These are phyloP conservation scores for Corythucha ciliata DNA, from an alignment of 2,888 invertebrate species.

Conservation along the genomic window DNA sequence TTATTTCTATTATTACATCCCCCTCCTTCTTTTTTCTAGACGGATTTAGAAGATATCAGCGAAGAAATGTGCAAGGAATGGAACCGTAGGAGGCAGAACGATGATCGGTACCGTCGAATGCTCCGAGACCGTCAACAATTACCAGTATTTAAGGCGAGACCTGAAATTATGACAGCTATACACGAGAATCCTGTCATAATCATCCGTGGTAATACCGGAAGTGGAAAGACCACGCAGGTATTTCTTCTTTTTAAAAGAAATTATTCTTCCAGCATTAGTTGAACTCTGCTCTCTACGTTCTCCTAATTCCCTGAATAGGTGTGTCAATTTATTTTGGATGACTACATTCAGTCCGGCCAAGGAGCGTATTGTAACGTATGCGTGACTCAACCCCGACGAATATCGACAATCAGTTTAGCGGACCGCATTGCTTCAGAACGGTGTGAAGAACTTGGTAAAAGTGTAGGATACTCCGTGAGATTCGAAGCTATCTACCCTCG, in stretches of 20 bases:
- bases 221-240: constrained; percentile 87
- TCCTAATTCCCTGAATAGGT: constrained; percentile 55
- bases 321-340: constrained; percentile 92
- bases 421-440: constrained; percentile 88
- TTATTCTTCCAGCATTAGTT: no score
- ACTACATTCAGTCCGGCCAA: constrained; percentile 75
- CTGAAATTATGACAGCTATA: constrained; percentile 73
- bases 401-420: constrained; percentile 92
- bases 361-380: constrained; percentile 90
- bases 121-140: constrained; percentile 52
- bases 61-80: constrained; percentile 59
- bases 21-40: constrained; percentile 38
- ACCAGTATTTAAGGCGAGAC: constrained; percentile 68
- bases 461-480: constrained; percentile 66
- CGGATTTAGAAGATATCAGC: constrained; percentile 50
- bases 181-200: constrained; percentile 87
- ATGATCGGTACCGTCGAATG: constrained; percentile 47
- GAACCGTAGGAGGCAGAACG: constrained; percentile 53
- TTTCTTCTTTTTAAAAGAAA: constrained; percentile 15
- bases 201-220: constrained; percentile 92
- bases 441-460: constrained; percentile 58
- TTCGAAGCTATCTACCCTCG: constrained; percentile 88
- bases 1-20: background rate
- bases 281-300: constrained; percentile 2
- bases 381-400: constrained; percentile 90